A percentile compares a stretch with the other conserved stretches of the same genome.
Evolutionary conservation across 92 coral and sea anemone genomes (phyloP).

Genomic region (Pocillopora meandrina): DNA sequence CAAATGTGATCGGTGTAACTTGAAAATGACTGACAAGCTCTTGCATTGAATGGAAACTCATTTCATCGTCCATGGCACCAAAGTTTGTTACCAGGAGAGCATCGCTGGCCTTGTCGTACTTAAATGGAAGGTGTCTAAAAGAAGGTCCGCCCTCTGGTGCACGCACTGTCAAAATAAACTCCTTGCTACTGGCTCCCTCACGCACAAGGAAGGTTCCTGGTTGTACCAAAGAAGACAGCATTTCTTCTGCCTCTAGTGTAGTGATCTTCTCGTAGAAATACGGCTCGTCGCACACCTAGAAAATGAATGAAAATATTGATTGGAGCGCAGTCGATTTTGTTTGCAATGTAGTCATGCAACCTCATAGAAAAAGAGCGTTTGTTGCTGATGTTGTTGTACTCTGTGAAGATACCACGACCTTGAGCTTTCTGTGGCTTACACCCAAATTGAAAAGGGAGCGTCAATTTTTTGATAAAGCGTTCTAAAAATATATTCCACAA

Average conservation of each 20-base stretch:
- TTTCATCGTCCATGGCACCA: constrained; percentile 62
- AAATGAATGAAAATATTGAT: background rate
- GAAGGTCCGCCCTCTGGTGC: constrained; percentile 86
- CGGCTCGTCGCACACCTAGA: constrained; percentile 68
- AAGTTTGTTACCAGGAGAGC: constrained; percentile 60
- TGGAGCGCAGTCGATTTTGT: background rate
- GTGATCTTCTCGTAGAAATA: constrained; percentile 78
- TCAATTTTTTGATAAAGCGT: too few species aligned
- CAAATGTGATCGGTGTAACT: constrained; percentile 83
- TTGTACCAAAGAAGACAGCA: constrained; percentile 58
- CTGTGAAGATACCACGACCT: too few species aligned
- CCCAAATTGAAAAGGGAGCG: too few species aligned
- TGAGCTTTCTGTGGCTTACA: too few species aligned
- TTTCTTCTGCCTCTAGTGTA: constrained; percentile 72
- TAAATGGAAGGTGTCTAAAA: constrained; percentile 78
- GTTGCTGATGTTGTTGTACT: too few species aligned
- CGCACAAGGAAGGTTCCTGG: constrained; percentile 94
- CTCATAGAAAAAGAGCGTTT: too few species aligned
- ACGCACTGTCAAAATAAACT: constrained; percentile 69
- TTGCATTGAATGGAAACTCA: constrained; percentile 64
- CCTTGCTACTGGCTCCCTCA: constrained; percentile 63
- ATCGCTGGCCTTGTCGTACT: constrained; percentile 51
- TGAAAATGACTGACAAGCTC: constrained; percentile 83
- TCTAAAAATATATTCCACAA: too few species aligned
- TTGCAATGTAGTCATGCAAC: too few species aligned